Conservation (phyloP, 2,888 invertebrate genomes). For the Sinodicranocentrus sp. region DNA sequence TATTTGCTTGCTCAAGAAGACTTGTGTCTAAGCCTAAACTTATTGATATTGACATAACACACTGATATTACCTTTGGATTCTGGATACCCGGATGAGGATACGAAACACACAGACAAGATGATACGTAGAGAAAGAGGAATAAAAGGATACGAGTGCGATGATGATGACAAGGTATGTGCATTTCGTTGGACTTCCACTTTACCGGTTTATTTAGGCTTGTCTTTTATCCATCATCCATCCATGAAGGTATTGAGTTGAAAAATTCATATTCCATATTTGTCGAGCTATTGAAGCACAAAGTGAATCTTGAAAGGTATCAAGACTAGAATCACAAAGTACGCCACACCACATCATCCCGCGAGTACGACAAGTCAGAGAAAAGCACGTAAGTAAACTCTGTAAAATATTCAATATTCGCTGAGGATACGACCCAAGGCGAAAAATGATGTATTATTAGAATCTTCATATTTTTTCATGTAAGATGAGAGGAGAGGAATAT, state of each 20-base stretch:
- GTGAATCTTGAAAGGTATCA: conserved; percentile 28
- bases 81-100: not conserved
- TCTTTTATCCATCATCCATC: not conserved
- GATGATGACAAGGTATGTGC: no score
- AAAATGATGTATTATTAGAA: conserved; percentile 36
- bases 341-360: no score
- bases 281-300: conserved; percentile 17
- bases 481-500: not conserved
- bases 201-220: not conserved
- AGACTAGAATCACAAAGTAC: not conserved
- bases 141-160: no score
- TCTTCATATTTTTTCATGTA: conserved; percentile 7
- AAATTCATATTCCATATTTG: conserved; percentile 30
- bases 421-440: conserved; percentile 7
- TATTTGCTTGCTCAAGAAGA: no score
- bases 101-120: no score
- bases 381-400: not conserved
- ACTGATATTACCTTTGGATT: not conserved
- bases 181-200: conserved; percentile 6
- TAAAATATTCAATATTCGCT: conserved; percentile 19
- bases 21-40: no score
- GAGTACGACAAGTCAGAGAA: not conserved
- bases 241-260: not conserved
- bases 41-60: not conserved
- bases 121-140: no score